These are phyloP conservation scores for Eupsilia transversa DNA, from an alignment of 2,888 invertebrate species.

Conservation along the genomic window DNA sequence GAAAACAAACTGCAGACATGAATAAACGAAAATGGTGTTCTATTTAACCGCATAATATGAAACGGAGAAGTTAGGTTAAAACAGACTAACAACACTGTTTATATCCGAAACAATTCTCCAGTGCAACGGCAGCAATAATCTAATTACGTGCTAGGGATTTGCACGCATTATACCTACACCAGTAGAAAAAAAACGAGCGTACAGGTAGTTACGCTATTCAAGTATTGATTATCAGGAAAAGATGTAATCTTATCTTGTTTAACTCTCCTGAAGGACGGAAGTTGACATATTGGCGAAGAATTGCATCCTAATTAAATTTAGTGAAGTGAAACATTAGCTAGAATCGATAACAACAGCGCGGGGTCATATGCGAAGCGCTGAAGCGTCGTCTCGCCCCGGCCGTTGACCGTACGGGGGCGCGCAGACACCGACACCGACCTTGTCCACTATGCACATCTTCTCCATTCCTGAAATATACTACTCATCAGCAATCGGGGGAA, in stretches of 20 bases:
- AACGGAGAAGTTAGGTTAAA: constrained; percentile 17
- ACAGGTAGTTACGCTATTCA: constrained; percentile 54
- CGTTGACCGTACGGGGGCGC: constrained; percentile 87
- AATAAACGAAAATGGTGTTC: constrained; percentile 17
- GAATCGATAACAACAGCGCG: constrained; percentile 86
- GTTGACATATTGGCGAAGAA: constrained; percentile 44
- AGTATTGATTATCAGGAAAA: constrained; percentile 62
- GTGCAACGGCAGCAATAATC: constrained; percentile 49
- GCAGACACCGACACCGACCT: constrained; percentile 81
- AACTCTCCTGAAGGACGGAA: constrained; percentile 34
- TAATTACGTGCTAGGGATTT: constrained; percentile 43
- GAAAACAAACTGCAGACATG: constrained; percentile 17
- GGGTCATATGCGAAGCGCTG: constrained; percentile 80
- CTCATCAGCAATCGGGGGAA: constrained; percentile 47
- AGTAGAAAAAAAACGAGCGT: constrained; percentile 39
- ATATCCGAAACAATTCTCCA: constrained; percentile 30
- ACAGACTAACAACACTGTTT: constrained; percentile 2
- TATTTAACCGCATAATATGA: constrained; percentile 28
- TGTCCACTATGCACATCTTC: constrained; percentile 76
- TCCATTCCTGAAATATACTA: constrained; percentile 61
- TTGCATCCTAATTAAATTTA: constrained; percentile 78
- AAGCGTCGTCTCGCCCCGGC: constrained; percentile 81
- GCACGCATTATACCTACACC: constrained; percentile 19
- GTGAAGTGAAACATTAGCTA: constrained; percentile 79
- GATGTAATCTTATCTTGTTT: constrained; percentile 32